Base-by-base conservation (phyloP, 2,113 vertebrate genomes). In the Gorsachius goisagi region DNA sequence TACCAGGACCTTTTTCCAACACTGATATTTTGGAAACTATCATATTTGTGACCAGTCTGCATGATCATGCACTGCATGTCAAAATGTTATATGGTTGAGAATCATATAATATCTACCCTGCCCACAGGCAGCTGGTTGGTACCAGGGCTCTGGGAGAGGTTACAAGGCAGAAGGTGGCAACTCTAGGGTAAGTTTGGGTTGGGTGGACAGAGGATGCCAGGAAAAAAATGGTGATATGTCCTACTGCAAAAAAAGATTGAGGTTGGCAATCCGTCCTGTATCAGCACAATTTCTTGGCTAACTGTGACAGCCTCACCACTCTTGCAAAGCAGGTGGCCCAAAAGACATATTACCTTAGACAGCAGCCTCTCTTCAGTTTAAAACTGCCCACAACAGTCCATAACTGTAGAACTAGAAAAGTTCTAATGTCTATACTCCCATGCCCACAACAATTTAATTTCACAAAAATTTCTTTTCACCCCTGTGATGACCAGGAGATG, bases 401-500 rank as follows among this genome's bases (percentile, higher is more conserved):
- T 53, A 77, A 30, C 1, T 26, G 6, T 26, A 26, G 47, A 80
- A 47, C 35, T 4, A 39, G 68, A 11, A 28, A 18, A 53, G 12
- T 62, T 12, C 30, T 84, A 22, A 58, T 53, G 15, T 49, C 24
- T 22, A 10, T 53, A 24, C 8, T 78, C 9, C 32, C 14, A 24
- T 28, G 28, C 9, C 50, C 18, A 12, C 24, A 66, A 27, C 5
- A 50, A 66, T 56, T 85, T 56, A 12, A 66, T 87, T 56, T 81
- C 64, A 82, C 4, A 44, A 45, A 53, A 18, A 30, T 15, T 63
- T 75, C 5, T 78, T 73, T 69, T 89, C 50, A 55, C 18, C 7
- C 12, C 1, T 1, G 0, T 69, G 26, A 45, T 62, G 30, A 77
- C 28, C 14, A 24, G 28, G 1, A 11, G 3, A 30, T 60, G 45